Conservation (phyloP, 1,140 invertebrate species). For the Lepeophtheirus salmonis region DNA sequence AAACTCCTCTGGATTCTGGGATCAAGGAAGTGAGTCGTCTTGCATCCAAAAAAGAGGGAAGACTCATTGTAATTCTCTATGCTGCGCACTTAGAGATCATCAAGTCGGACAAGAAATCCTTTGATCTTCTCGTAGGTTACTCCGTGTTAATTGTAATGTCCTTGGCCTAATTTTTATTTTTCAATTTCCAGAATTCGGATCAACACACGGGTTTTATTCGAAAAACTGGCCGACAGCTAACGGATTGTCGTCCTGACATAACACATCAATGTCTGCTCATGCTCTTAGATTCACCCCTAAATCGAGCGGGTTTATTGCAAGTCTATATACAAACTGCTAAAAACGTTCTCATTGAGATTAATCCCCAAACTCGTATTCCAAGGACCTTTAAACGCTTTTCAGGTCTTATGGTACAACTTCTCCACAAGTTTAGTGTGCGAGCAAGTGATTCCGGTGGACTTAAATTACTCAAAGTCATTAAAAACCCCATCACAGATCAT, state of each 20-base stretch:
- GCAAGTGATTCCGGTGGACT: slow-evolving; percentile 60
- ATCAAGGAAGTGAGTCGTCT: background rate
- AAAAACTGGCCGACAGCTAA: slow-evolving; percentile 62
- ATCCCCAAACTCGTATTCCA: slow-evolving; percentile 94
- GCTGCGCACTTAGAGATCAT: slow-evolving; percentile 84
- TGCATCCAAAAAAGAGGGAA: slow-evolving; percentile 5
- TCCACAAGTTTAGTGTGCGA: slow-evolving; percentile 80
- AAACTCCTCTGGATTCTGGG: background rate
- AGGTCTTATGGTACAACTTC: slow-evolving; percentile 70
- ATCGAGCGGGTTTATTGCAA: slow-evolving; percentile 41
- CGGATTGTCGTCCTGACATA: slow-evolving; percentile 76
- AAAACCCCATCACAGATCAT: slow-evolving; percentile 87
- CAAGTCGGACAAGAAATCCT: slow-evolving; percentile 43
- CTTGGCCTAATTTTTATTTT: slow-evolving; percentile 27
- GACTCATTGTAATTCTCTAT: slow-evolving; percentile 81
- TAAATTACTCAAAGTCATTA: slow-evolving; percentile 88
- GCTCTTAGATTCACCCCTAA: slow-evolving; percentile 88
- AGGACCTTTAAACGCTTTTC: slow-evolving; percentile 95
- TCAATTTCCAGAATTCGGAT: slow-evolving; percentile 83
- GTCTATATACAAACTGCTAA: slow-evolving; percentile 89
- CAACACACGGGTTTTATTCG: slow-evolving; percentile 65
- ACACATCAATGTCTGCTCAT: slow-evolving; percentile 84
- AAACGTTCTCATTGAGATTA: slow-evolving; percentile 95
- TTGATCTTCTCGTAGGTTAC: background rate
- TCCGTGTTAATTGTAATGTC: background rate